Evolutionary conservation across 2,797 vertebrate species (phyloP), one percentile per base, ranked within the genome.

Genomic region (Gallirallus australis): DNA sequence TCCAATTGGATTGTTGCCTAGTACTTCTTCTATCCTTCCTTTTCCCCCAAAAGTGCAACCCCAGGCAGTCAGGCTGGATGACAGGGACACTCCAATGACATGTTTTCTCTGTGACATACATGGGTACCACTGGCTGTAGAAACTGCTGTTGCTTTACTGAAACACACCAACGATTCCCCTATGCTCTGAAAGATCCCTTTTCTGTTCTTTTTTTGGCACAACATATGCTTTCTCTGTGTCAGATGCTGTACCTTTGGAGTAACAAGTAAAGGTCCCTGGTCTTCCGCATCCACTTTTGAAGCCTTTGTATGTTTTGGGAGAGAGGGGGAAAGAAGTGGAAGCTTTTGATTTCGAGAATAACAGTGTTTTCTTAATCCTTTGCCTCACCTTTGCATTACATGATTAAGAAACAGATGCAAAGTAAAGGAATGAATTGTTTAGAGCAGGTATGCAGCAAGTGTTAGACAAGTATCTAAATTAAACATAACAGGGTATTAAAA

Each of bases 381-480:
- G 7, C 33, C 17, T 76, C 47, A 82, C 16, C 10, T 53, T 42
- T 31, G 11, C 24, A 72, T 68, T 45, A 13, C 20, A 40, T 12
- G 31, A 64, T 68, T 69, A 82, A 90, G 70, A 81, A 88, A 61
- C 16, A 78, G 53, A 39, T 5, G 2, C 7, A 45, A 80, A 89
- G 23, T 33, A 70, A 42, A 85, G 15, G n/a, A 82, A 86, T 81
- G 60, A 64, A 68, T 78, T 31, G 16, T 77, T 85, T 83, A 91
- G 15, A 85, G 23, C 61, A 75, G 57, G 63, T 31, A 81, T 31
- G 25, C n/a, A 75, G 33, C 28, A 79, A 92, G 45, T 33, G 33
- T 72, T 75, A 82, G 70, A 92, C 82, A 90, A 80, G 56, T 18
- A 66, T 33, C 92, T 76, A 50, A 91, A 52, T 83, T 86, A 88